Evolutionary conservation across 2,113 vertebrate species (phyloP).

Genomic region (Mustela lutreola): DNA sequence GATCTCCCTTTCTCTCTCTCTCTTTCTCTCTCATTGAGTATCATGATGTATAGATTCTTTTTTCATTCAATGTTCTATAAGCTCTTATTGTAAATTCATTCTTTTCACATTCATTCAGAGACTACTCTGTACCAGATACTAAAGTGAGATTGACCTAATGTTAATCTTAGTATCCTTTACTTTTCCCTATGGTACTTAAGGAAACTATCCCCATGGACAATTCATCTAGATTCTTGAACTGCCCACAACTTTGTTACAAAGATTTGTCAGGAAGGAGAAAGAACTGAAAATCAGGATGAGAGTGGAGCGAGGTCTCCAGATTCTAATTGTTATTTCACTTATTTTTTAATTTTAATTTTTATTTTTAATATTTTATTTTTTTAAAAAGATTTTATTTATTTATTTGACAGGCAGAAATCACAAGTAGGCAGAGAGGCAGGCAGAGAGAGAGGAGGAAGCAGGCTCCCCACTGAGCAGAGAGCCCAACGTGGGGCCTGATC

Average conservation of each 20-base stretch:
- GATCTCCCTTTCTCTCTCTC: not conserved
- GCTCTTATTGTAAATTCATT: not conserved
- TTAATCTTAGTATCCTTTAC: not conserved
- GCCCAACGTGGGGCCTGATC: too few species aligned
- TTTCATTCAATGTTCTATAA: not conserved
- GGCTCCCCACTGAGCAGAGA: too few species aligned
- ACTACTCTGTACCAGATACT: not conserved
- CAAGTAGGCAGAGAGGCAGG: too few species aligned
- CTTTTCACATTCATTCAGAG: slow-evolving; percentile 8
- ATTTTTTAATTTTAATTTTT: too few species aligned
- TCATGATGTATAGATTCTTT: not conserved
- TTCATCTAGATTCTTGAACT: not conserved
- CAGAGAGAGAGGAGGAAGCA: too few species aligned
- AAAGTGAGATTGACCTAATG: not conserved
- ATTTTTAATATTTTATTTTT: too few species aligned
- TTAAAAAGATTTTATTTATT: too few species aligned
- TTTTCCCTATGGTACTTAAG: not conserved
- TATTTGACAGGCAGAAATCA: too few species aligned
- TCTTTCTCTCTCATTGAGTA: not conserved
- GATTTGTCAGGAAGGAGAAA: not conserved
- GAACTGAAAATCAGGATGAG: not conserved
- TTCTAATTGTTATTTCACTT: not conserved
- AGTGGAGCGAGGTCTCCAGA: not conserved
- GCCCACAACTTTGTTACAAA: not conserved
- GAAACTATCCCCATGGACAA: not conserved